Conservation (phyloP, 1,140 invertebrate genomes). For the Druon quercuslanigerum region DNA sequence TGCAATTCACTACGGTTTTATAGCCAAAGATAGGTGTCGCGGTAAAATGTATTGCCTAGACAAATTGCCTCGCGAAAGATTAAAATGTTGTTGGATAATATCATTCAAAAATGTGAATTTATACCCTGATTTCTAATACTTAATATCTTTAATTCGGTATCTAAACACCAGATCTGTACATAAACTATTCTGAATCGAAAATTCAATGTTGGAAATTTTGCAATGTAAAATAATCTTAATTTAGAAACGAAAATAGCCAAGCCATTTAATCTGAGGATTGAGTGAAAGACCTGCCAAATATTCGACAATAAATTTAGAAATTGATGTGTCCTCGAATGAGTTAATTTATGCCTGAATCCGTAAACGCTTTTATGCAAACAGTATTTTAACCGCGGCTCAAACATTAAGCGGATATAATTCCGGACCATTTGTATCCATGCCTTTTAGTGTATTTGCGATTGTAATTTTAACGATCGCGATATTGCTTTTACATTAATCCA, state of each 20-base stretch:
- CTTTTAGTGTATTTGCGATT: constrained; percentile 27
- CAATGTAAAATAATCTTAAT: too few species aligned
- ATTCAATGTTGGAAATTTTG: too few species aligned
- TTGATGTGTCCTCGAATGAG: not conserved
- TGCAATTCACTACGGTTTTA: constrained; percentile 29
- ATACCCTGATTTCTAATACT: too few species aligned
- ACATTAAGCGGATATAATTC: constrained; percentile 20
- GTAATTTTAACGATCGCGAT: constrained; percentile 29
- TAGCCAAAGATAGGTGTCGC: constrained; percentile 9
- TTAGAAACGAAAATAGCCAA: too few species aligned
- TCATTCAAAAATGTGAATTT: too few species aligned
- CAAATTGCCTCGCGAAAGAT: constrained; percentile 23
- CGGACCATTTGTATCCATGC: constrained; percentile 1
- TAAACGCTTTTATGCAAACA: constrained; percentile 12
- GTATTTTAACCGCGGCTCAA: not conserved
- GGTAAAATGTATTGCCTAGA: constrained; percentile 29
- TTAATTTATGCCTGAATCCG: not conserved
- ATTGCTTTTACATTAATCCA: constrained; percentile 24
- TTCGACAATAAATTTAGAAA: too few species aligned
- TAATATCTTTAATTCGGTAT: too few species aligned
- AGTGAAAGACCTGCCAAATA: too few species aligned
- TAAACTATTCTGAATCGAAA: too few species aligned
- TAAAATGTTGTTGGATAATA: not conserved
- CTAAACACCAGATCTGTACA: too few species aligned
- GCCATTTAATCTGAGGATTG: too few species aligned